Conservation (phyloP, 2,113 vertebrate genomes). For the Urocynchramus pylzowi region DNA sequence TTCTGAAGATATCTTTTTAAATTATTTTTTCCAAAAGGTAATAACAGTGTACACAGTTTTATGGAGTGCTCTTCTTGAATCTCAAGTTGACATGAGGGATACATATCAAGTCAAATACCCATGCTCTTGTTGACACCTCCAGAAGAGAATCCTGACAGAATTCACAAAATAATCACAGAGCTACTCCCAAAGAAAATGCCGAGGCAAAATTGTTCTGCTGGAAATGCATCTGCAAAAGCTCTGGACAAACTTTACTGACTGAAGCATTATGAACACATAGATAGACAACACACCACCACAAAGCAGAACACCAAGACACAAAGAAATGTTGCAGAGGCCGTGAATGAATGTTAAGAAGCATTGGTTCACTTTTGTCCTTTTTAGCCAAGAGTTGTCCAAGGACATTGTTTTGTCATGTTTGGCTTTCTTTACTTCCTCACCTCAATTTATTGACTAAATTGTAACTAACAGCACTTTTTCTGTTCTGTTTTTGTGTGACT, state of each 20-base stretch:
- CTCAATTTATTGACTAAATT: neutral
- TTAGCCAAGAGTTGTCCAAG: neutral
- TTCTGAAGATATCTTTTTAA: neutral
- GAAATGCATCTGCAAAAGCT: neutral
- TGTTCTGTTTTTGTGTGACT: neutral
- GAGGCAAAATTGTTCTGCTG: neutral
- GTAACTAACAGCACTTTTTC: neutral
- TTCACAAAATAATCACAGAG: neutral
- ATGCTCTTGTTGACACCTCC: neutral
- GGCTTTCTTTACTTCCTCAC: neutral
- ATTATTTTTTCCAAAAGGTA: neutral
- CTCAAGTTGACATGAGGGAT: neutral
- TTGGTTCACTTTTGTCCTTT: neutral
- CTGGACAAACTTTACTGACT: neutral
- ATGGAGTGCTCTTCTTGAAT: neutral
- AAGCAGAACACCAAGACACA: neutral
- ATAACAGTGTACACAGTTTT: neutral
- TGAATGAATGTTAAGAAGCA: neutral
- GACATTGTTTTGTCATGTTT: neutral
- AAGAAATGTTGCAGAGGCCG: neutral
- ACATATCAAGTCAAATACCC: fast-evolving
- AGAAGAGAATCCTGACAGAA: neutral
- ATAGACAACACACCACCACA: neutral
- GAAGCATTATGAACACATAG: neutral
- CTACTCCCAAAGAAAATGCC: neutral